Evolutionary conservation across 2,113 vertebrate genomes (phyloP).

Genomic region (Pyxicephalus adspersus): DNA sequence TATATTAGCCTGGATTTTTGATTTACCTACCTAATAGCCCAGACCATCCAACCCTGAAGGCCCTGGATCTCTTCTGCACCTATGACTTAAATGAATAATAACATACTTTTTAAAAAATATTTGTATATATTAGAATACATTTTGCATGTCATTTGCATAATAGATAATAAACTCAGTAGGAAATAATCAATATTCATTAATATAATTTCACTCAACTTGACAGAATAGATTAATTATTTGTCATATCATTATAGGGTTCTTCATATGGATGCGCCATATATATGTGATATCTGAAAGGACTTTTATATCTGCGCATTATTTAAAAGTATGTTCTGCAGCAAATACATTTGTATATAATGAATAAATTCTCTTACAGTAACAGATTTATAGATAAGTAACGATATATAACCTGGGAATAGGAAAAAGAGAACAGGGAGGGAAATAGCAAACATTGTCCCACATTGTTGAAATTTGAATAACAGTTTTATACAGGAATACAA

Average conservation of each 20-base stretch:
- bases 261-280: conserved; percentile 2
- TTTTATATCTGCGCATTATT: conserved; percentile 1
- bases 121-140: not conserved
- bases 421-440: too few relatives aligned
- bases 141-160: not conserved
- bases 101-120: too few relatives aligned
- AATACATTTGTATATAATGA: too few relatives aligned
- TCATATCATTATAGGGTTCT: conserved; percentile 21
- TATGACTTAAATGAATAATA: too few relatives aligned
- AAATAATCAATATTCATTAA: conserved; percentile 16
- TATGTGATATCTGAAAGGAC: conserved; percentile 18
- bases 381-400: not conserved
- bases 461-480: too few relatives aligned
- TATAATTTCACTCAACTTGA: conserved; percentile 4
- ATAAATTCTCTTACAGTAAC: not conserved
- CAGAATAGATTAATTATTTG: not conserved
- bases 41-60: too few relatives aligned
- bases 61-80: too few relatives aligned
- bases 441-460: too few relatives aligned
- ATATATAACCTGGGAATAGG: too few relatives aligned
- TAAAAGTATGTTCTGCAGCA: not conserved
- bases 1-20: too few relatives aligned
- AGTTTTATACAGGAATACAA: too few relatives aligned
- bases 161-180: conserved; percentile 2
- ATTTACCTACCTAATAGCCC: too few relatives aligned